Evolutionary conservation across 1,140 invertebrate genomes (phyloP), one percentile per base, ranked within the genome.

Genomic region (Drosophila trapezifrons): DNA sequence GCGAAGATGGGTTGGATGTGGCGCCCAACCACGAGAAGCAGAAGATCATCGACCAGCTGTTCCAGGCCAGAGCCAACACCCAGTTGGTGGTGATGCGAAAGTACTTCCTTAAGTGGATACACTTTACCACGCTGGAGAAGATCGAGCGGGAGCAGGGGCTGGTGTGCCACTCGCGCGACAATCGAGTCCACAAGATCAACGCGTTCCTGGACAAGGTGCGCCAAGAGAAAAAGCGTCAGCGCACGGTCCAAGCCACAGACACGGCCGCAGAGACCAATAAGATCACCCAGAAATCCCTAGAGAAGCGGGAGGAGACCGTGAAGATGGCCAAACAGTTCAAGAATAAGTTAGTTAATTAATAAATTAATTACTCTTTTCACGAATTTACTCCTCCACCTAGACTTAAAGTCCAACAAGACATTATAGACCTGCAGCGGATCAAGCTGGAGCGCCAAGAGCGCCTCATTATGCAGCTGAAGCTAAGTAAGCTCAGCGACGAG

Each of bases 361-460:
- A 1, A 6, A 12, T 45, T 22, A n/a, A 12, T 6, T 5, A 7
- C 13, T 13, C 20, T 10, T 20, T 12, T 32, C 3, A 32, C 29
- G 29, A 20, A 29, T 2, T 15, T 29, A 10, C 45, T 3, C 1
- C 32, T 18, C 56, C 66, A 72, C 60, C 56, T 22, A 94, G 95
- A 72, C 94, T 94, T 20, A 94, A 94, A 80, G 92, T 94, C 15
- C 95, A 95, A 87, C 94, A 94, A 84, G 93, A 94, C 63, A 94
- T 95, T 40, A 95, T 95, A 43, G 93, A 94, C 35, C 69, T 93
- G 10, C 94, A 95, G 81, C 94, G 94, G 78, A 91, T 93, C 7
- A 95, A 95, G 91, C 80, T 95, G 60, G 93, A 95, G 70, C 93
- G 94, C 56, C 94, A 95, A 91, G 93, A 94, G 55, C 93, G 93